Base-by-base conservation (phyloP, 2,888 invertebrate species). In the Luffia ferchaultella region DNA sequence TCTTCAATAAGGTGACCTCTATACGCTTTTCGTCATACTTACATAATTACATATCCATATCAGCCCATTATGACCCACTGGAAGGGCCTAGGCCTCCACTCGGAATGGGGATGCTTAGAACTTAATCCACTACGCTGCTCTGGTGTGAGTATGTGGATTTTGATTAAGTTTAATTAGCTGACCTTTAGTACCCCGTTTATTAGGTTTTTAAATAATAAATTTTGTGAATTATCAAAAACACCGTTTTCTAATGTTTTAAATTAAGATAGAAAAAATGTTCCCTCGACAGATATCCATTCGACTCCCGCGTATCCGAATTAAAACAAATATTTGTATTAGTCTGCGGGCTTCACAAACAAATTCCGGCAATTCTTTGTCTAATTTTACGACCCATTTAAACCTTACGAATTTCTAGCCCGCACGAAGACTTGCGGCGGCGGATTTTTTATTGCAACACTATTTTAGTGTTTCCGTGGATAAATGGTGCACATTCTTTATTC, bases 371-470 rank as follows among this genome's bases (percentile, higher is more conserved):
- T 74, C 67, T 60, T 62, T 62, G 65, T 67, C 69, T 75, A 76
- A 78, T 82, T 82, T 78, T 73, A 76, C 76, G 80, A 74, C 70
- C 71, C 76, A 82, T 79, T 82, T 79, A 76, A 76, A 66, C 63
- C 62, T 62, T 65, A 68, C 70, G 67, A 73, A 74, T 73, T 77
- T 74, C 68, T 68, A 65, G 62, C 59, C 57, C 68, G 64, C 70
- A 73, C 30, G 5, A 7, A 30, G 30, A 3, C 30, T 12, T 30
- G 30, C 30, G 30, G 30, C 30, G 30, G 30, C 3, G 61, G 63
- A 62, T 64, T 72, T 76, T 74, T 76, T 76, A 70, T 72, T 65
- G 62, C 66, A 58, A 57, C 30, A 61, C 70, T 70, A 65, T 73
- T 76, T 73, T 69, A 70, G 64, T 70, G 67, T 65, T 62, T 56